Evolutionary conservation across 2,888 invertebrate genomes (phyloP).

Genomic region (Aphidoletes aphidimyza): DNA sequence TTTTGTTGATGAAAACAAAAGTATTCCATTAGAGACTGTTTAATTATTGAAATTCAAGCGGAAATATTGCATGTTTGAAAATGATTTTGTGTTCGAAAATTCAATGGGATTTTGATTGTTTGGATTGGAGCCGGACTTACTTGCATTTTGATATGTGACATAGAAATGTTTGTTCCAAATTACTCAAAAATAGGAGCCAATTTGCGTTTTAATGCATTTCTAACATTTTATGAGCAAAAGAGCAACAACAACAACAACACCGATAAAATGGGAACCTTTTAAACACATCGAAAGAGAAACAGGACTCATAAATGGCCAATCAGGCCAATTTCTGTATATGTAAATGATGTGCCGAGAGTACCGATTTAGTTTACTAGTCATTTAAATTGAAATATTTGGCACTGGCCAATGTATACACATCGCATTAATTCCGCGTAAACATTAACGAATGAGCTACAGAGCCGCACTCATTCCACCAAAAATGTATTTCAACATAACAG

Average conservation of each 20-base stretch:
- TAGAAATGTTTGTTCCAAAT: neutral
- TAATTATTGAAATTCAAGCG: neutral
- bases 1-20: neutral
- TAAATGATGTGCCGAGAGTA: neutral
- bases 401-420: neutral
- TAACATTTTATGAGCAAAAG: too few species aligned
- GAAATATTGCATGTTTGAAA: neutral
- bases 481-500: too few species aligned
- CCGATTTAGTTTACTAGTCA: neutral
- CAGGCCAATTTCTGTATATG: neutral
- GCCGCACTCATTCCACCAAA: too few species aligned
- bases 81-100: too few species aligned
- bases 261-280: too few species aligned
- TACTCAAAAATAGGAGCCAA: neutral
- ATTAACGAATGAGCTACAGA: neutral
- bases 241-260: too few species aligned
- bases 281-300: neutral
- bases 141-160: neutral
- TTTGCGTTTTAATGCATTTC: neutral
- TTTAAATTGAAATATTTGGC: neutral
- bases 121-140: neutral
- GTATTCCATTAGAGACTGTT: neutral
- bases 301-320: constrained; percentile 14
- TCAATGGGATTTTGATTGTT: too few species aligned
- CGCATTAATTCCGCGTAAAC: neutral